These are phyloP conservation scores for Phenganax marumi DNA, from an alignment of 92 coral and sea anemone genomes.

Conservation along the genomic window DNA sequence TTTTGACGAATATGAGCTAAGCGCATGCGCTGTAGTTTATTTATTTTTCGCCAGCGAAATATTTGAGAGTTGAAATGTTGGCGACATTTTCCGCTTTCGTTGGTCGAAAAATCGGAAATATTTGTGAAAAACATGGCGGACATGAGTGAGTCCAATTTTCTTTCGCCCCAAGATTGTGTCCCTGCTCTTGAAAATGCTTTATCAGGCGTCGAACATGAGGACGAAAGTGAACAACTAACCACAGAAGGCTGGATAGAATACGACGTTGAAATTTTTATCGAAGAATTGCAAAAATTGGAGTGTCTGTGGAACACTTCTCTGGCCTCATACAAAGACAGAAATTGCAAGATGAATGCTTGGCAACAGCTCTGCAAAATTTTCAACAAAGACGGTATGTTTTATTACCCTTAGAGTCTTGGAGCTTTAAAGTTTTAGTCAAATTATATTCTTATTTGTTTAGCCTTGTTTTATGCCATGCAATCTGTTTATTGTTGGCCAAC, in stretches of 20 bases:
- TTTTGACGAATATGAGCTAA: too few relatives aligned
- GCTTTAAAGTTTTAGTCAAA: neutral
- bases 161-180: neutral
- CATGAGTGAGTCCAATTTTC: neutral
- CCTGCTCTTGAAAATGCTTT: neutral
- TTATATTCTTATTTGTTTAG: neutral
- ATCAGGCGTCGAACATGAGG: neutral
- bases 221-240: neutral
- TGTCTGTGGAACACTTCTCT: slow-evolving; percentile 1
- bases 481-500: neutral
- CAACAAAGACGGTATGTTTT: slow-evolving; percentile 2
- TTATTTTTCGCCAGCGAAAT: too few relatives aligned
- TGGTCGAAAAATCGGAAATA: too few relatives aligned
- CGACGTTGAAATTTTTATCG: slow-evolving; percentile 2
- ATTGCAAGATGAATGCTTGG: slow-evolving; percentile 20
- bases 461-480: neutral
- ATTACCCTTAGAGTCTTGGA: neutral
- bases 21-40: too few relatives aligned
- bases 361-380: neutral
- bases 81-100: too few relatives aligned
- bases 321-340: neutral
- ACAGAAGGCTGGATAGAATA: neutral
- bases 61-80: too few relatives aligned
- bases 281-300: neutral
- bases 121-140: neutral